Base-by-base conservation (phyloP, 2,888 invertebrate genomes). In the Acheta domesticus region DNA sequence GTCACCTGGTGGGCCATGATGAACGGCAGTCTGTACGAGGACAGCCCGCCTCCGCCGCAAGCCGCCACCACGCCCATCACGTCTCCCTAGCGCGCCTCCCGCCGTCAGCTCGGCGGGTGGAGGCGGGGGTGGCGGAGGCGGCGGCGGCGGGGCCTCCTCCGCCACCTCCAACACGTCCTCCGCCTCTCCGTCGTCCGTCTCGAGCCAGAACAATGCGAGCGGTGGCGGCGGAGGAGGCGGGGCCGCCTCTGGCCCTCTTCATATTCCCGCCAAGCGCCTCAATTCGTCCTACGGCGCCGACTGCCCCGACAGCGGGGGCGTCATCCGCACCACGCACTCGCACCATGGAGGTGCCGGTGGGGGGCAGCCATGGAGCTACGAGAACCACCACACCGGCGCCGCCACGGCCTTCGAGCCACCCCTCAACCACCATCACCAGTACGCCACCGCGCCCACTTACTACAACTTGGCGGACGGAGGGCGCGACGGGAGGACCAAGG, bases 251-350 rank as follows among this genome's bases (percentile, higher is more conserved):
- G 94, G 94, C 82, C 93, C 93, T 81, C 90, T 96, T 82, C 96
- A 96, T 89, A 96, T 96, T 88, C 96, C 96, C 83, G 96, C 96
- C 85, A 96, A 96, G 88, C 90, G 95, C 85, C 88, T 90, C 80
- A 88, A 89, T 84, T 93, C 82, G 48, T 81, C 84, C 85, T 84
- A 86, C 89, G 87, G 89, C 80, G 75, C 83, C 83, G 89, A 90
- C 81, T 91, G 76, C 48, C 48, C 48, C 36, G 49, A 48, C 16
- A 91, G 85, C 74, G 91, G 91, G 78, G 92, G 93, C 76, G 94
- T 94, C 85, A 94, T 94, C 85, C 89, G 94, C 83, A 93, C 94
- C 88, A 91, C 93, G 84, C 89, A 89, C 82, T 91, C 93, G 84
- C 89, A 89, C 82, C 92, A 92, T 75, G 79, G 79, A 62, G 82